phyloP scores from a whole-genome alignment of 2,113 vertebrate genomes.

The Phycodurus eques region DNA sequence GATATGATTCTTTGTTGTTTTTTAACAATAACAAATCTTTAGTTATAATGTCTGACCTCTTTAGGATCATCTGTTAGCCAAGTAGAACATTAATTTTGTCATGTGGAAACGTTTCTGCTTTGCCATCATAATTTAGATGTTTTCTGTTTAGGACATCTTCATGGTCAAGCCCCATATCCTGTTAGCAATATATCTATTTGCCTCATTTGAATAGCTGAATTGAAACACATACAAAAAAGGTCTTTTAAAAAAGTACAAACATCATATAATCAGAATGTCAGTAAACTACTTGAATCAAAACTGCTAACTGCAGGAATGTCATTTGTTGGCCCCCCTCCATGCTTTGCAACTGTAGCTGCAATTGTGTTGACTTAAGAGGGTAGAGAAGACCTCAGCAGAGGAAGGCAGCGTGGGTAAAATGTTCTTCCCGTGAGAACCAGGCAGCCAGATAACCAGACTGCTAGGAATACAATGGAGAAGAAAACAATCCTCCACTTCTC shows the following conservation, averaged over 20 bases:
- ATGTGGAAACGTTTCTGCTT: not conserved
- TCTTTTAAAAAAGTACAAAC: not conserved
- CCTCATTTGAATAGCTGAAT: no score
- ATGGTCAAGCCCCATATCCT: not conserved
- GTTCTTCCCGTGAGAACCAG: conserved; percentile 54
- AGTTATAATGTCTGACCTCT: not conserved
- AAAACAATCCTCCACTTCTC: conserved; percentile 15
- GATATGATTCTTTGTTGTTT: not conserved
- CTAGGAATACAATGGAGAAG: conserved; percentile 4
- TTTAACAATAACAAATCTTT: not conserved
- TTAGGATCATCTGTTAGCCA: not conserved
- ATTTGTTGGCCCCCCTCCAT: not conserved
- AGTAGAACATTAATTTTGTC: not conserved
- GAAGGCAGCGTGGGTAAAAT: conserved; percentile 23
- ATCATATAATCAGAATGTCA: not conserved
- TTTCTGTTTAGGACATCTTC: not conserved
- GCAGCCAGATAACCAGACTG: not conserved
- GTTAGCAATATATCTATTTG: not conserved
- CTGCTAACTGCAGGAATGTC: not conserved
- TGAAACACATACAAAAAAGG: not conserved
- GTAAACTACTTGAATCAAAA: not conserved
- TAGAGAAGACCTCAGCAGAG: conserved; percentile 20
- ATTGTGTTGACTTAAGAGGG: conserved; percentile 39
- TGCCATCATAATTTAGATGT: not conserved
- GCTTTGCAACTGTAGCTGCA: not conserved